Base-by-base conservation (phyloP, 2,113 vertebrate genomes). In the Riparia riparia region DNA sequence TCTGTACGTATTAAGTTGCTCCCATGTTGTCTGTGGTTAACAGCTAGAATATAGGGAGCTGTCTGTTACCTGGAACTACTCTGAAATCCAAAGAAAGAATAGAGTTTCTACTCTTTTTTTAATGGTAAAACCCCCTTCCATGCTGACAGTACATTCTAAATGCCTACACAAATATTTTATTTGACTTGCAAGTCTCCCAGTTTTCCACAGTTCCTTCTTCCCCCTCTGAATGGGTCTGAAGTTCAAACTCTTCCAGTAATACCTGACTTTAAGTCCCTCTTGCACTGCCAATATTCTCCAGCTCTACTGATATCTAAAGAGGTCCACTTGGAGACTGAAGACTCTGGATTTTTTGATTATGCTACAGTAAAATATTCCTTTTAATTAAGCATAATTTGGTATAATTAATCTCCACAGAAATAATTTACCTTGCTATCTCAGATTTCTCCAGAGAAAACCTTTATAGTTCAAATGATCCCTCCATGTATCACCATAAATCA, bases 371-470 rank as follows among this genome's bases (percentile, higher is more conserved):
- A 86, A 73, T 39, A 82, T 63, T 82, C 47, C 8, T 73, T 90
- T 85, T 72, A 96, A 95, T 95, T 95, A 94, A 94, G 58, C 53
- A 81, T 80, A 73, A 87, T 92, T 96, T 88, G 37, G 28, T 69
- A 63, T 60, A 85, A 97, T 92, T 94, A 92, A 94, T 86, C 74
- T 64, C 21, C 13, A 47, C 41, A 86, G 54, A 96, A 93, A 78
- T 94, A 12, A 76, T 86, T 94, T 71, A 73, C 50, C 45, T 71
- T 83, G 56, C 37, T 90, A 91, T 86, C 49, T 90, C 53, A 86
- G 64, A 69, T 76, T 90, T 88, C 61, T 47, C n/a, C 56, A 65
- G 54, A 81, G 91, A 74, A 94, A 60, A 93, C 10, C 50, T 51
- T 64, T 17, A 56, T 12, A 41, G 74, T 44, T 76, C 84, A 94